These are phyloP conservation scores for Caenorhabditis tropicalis DNA, from an alignment of 1,140 invertebrate species.

Conservation along the genomic window DNA sequence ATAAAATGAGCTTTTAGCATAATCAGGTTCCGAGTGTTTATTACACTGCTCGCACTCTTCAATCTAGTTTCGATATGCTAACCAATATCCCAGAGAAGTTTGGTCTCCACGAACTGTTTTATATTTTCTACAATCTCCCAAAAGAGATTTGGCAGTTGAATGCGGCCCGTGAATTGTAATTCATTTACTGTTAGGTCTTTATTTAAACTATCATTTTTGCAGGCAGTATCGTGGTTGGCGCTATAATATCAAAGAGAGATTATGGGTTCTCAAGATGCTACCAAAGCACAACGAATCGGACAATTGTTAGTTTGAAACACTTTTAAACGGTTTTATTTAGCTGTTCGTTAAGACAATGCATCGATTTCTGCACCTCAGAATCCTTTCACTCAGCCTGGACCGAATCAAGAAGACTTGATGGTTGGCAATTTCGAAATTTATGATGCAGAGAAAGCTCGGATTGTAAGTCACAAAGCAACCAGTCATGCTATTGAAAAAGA, in stretches of 20 bases:
- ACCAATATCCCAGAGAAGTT: constrained; percentile 9
- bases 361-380: no score
- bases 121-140: constrained; percentile 21
- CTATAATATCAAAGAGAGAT: not conserved
- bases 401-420: not conserved
- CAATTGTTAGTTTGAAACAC: not conserved
- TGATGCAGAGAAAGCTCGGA: not conserved
- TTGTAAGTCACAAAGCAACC: not conserved
- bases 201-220: not conserved
- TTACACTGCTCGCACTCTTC: constrained; percentile 1
- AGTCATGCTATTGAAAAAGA: no score
- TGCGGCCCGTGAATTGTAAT: constrained; percentile 7
- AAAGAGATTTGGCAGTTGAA: constrained; percentile 33
- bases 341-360: not conserved
- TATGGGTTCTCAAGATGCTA: constrained; percentile 6
- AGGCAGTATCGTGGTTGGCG: constrained; percentile 11
- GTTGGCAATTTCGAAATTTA: not conserved
- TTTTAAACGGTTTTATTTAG: not conserved
- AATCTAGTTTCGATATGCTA: not conserved
- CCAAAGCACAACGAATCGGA: not conserved
- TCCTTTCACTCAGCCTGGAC: not conserved
- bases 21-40: constrained; percentile 7
- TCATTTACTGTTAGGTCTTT: not conserved
- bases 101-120: not conserved
- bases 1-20: not conserved